phyloP scores from a whole-genome alignment of 2,797 vertebrate genomes.

The Manis crassicaudata region DNA sequence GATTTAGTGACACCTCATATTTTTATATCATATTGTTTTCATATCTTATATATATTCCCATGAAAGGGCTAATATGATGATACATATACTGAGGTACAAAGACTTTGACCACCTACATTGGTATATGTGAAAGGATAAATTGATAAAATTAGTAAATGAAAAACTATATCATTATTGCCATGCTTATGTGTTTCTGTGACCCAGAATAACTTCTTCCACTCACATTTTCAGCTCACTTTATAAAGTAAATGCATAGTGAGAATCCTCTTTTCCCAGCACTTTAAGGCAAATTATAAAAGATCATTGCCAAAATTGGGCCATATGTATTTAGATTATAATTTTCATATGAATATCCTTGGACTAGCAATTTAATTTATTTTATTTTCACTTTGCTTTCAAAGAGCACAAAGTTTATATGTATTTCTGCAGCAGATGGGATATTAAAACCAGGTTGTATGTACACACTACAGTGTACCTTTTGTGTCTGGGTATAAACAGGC shows the following conservation, averaged over 20 bases:
- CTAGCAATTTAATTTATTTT: conserved; percentile 19
- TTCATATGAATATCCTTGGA: conserved; percentile 61
- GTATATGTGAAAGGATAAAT: conserved; percentile 52
- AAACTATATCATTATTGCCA: conserved; percentile 8
- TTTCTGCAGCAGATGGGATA: conserved; percentile 60
- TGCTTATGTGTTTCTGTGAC: conserved; percentile 48
- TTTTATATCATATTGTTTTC: neutral
- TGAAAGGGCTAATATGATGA: neutral
- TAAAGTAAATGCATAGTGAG: neutral
- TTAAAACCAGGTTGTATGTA: conserved; percentile 81
- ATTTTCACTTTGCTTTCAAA: conserved; percentile 76
- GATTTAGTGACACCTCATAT: neutral
- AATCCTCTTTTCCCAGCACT: neutral
- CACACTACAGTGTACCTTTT: conserved; percentile 79
- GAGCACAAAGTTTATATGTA: conserved; percentile 75
- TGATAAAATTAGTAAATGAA: conserved; percentile 62
- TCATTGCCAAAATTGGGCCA: neutral
- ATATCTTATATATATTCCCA: neutral
- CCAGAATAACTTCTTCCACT: neutral
- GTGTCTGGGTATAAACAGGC: conserved; percentile 82
- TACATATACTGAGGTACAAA: neutral
- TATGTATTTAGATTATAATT: conserved; percentile 41
- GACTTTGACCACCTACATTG: neutral
- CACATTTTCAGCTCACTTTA: neutral
- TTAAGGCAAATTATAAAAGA: conserved; percentile 8